Conservation (phyloP, 1,140 invertebrate species). For the Bombus breviceps region DNA sequence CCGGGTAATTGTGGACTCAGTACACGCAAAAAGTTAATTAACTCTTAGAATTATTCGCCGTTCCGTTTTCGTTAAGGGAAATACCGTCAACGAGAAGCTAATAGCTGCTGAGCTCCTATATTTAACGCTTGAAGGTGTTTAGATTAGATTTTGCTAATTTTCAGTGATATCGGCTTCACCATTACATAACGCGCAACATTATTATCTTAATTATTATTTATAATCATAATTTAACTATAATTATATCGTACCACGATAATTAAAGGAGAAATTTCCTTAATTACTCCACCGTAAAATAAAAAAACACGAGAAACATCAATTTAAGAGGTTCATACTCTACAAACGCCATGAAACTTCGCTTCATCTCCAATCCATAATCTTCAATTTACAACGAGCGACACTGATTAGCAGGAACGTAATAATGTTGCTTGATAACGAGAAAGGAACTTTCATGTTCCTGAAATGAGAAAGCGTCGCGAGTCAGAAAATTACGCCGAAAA, state of each 20-base stretch:
- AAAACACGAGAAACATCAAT: too few species aligned
- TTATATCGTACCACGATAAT: too few species aligned
- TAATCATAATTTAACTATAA: too few species aligned
- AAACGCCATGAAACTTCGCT: background rate
- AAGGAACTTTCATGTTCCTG: background rate
- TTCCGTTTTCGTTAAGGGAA: slow-evolving; percentile 37
- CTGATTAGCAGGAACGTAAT: background rate
- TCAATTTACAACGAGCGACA: background rate
- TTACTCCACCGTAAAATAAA: too few species aligned
- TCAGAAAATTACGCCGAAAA: background rate
- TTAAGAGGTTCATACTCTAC: too few species aligned
- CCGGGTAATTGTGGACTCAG: background rate
- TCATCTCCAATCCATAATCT: background rate
- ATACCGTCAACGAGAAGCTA: slow-evolving; percentile 1
- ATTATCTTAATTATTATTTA: background rate
- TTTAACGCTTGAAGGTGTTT: background rate
- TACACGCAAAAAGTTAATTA: slow-evolving; percentile 57
- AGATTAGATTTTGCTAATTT: background rate
- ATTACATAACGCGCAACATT: background rate
- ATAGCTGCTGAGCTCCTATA: background rate
- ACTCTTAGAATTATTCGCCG: slow-evolving; percentile 39
- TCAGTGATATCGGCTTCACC: too few species aligned
- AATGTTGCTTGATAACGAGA: background rate
- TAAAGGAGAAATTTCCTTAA: too few species aligned
- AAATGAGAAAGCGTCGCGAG: background rate